Evolutionary conservation across 1,140 invertebrate species (phyloP).

Genomic region (Drosophila suzukii): DNA sequence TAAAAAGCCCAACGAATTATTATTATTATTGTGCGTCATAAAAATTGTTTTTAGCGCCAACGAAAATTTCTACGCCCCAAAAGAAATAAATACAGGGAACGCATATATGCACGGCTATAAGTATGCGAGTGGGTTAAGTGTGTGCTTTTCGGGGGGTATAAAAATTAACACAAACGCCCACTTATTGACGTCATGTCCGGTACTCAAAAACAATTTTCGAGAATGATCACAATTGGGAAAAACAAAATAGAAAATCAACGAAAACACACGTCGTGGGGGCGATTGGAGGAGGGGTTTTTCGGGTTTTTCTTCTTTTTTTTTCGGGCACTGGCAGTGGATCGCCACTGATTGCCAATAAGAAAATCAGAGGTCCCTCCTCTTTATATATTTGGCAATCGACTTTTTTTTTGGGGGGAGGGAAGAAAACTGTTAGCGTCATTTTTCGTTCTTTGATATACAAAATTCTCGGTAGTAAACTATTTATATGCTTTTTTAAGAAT

Average conservation of each 20-base stretch:
- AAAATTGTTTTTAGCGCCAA: slow-evolving; percentile 54
- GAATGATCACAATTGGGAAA: slow-evolving; percentile 82
- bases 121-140: slow-evolving; percentile 34
- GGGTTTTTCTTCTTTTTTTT: not conserved
- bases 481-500: slow-evolving; percentile 26
- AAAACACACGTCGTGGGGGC: slow-evolving; percentile 41
- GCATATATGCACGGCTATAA: slow-evolving; percentile 3
- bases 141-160: slow-evolving; percentile 49
- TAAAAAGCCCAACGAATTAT: slow-evolving; percentile 66
- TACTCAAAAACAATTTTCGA: slow-evolving; percentile 83
- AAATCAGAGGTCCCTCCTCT: slow-evolving; percentile 29
- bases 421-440: slow-evolving; percentile 53
- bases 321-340: slow-evolving; percentile 10
- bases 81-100: slow-evolving; percentile 28
- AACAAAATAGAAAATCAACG: slow-evolving; percentile 80
- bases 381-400: slow-evolving; percentile 40
- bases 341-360: slow-evolving; percentile 68
- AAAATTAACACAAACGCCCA: slow-evolving; percentile 83
- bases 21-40: slow-evolving; percentile 66
- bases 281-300: not conserved
- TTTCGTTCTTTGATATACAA: slow-evolving; percentile 30
- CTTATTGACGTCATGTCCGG: slow-evolving; percentile 83
- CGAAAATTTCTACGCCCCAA: slow-evolving; percentile 34
- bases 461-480: slow-evolving; percentile 44
- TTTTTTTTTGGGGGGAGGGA: slow-evolving; percentile 11